phyloP scores from a whole-genome alignment of 2,797 vertebrate species.

The Pyrrhura leucotis region DNA sequence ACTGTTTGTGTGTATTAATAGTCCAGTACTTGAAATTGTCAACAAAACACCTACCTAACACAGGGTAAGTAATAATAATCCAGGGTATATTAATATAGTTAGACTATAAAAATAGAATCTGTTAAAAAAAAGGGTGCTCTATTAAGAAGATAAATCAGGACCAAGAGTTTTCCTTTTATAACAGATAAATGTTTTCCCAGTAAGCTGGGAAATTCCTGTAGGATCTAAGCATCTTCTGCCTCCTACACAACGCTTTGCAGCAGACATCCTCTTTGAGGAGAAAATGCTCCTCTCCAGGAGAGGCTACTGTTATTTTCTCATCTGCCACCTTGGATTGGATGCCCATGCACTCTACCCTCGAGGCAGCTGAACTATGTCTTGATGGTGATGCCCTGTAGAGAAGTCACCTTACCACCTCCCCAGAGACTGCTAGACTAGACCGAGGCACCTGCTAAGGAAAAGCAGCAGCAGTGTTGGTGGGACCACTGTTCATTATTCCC shows the following conservation, averaged over 20 bases:
- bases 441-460: not conserved
- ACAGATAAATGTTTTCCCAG: not conserved
- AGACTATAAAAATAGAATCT: not conserved
- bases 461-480: not conserved
- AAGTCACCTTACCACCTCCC: not conserved
- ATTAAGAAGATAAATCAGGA: not conserved
- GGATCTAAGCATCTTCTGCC: not conserved
- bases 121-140: not conserved
- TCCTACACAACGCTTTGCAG: not conserved
- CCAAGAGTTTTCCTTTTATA: conserved; percentile 7
- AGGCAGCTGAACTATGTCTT: not conserved
- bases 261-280: not conserved
- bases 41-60: not conserved
- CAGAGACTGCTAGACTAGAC: not conserved
- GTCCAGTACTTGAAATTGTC: not conserved
- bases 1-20: not conserved
- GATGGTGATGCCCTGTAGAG: not conserved
- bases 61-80: not conserved
- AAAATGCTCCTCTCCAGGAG: not conserved
- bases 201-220: not conserved
- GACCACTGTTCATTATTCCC: not conserved
- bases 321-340: not conserved
- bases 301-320: not conserved
- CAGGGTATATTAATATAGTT: not conserved
- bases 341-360: fast-evolving